A percentile compares a stretch with the other conserved stretches of the same genome.
phyloP scores from a whole-genome alignment of 2,113 vertebrate species.

The Pundamilia nyererei region DNA sequence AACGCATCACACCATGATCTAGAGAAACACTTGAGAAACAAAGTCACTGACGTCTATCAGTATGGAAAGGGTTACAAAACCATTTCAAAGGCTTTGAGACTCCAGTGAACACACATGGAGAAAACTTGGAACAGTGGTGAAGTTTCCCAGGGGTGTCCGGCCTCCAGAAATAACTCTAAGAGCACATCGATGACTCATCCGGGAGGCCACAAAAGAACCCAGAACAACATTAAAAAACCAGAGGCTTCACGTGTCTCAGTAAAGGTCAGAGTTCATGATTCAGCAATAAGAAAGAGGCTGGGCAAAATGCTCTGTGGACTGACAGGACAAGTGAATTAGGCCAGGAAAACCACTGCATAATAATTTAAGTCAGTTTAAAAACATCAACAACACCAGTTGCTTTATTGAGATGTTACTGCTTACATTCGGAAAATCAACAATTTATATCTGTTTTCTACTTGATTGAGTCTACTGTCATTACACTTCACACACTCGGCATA shows the following conservation, averaged over 20 bases:
- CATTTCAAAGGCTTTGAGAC: not conserved
- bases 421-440: accelerated
- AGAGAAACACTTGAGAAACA: not conserved
- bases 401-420: not conserved
- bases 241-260: not conserved
- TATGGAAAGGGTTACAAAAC: not conserved
- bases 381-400: not conserved
- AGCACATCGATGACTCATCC: not conserved
- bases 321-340: accelerated
- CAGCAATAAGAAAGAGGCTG: not conserved
- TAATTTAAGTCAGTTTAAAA: not conserved
- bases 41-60: not conserved
- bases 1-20: not conserved
- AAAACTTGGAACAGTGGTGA: not conserved
- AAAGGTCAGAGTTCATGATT: not conserved
- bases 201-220: not conserved
- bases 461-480: not conserved
- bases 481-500: not conserved
- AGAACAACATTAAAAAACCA: not conserved
- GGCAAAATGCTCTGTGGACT: not conserved
- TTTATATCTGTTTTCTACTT: not conserved
- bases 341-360: not conserved
- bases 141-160: not conserved
- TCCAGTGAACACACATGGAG: not conserved
- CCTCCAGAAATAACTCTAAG: not conserved